Evolutionary conservation across 2,888 invertebrate genomes (phyloP).

Genomic region (Cephus rjabovi): DNA sequence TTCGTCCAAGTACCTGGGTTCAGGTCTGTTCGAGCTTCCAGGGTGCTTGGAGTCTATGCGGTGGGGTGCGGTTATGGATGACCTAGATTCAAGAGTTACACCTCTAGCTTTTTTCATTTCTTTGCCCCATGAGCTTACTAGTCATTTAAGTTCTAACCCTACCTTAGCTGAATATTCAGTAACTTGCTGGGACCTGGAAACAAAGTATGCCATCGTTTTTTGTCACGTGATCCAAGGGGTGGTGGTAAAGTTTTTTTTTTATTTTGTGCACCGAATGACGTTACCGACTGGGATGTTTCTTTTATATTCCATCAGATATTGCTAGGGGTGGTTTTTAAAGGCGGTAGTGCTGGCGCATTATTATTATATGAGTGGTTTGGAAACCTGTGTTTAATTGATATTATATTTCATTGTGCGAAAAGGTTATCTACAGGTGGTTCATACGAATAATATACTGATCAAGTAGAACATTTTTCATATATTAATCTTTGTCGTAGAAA

Average conservation of each 20-base stretch:
- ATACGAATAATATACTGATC: too few relatives aligned
- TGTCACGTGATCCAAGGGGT: not conserved
- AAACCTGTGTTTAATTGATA: too few relatives aligned
- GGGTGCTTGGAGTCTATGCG: not conserved
- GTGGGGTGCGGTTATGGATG: not conserved
- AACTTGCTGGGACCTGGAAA: not conserved
- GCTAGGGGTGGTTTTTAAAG: too few relatives aligned
- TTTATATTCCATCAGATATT: not conserved
- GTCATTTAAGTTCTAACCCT: not conserved
- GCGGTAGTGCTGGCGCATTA: not conserved
- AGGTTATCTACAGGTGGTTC: too few relatives aligned
- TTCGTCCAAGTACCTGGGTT: not conserved
- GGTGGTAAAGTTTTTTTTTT: not conserved
- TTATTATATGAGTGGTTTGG: not conserved
- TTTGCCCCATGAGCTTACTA: not conserved
- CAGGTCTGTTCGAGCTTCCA: not conserved
- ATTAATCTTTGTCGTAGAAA: not conserved
- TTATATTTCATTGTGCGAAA: too few relatives aligned
- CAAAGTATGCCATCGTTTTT: not conserved
- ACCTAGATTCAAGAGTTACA: not conserved
- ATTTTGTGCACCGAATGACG: not conserved
- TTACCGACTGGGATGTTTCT: not conserved
- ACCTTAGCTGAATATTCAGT: constrained; percentile 1
- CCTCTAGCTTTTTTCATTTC: not conserved
- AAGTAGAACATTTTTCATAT: not conserved